These are phyloP conservation scores for Petaurus breviceps DNA, from an alignment of 2,113 vertebrate genomes.

Conservation along the genomic window DNA sequence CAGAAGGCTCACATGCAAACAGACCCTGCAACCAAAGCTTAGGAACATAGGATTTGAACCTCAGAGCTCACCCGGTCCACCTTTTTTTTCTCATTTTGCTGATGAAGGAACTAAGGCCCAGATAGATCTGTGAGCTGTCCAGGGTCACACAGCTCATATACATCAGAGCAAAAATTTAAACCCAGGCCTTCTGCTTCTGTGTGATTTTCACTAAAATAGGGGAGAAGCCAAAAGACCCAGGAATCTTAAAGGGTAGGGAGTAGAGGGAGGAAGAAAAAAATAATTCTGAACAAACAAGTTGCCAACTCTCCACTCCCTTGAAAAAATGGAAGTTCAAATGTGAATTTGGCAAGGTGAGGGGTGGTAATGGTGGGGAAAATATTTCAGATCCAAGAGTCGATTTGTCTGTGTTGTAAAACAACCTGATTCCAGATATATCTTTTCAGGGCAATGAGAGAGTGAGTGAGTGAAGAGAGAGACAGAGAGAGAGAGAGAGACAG, in stretches of 20 bases:
- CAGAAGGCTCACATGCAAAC: constrained; percentile 5
- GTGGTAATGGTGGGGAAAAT: background rate
- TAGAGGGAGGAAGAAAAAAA: background rate
- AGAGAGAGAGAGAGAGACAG: too few relatives aligned
- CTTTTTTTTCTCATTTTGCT: background rate
- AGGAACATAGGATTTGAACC: background rate
- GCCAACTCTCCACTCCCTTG: background rate
- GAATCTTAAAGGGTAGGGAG: background rate
- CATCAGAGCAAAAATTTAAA: background rate
- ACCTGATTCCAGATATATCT: background rate
- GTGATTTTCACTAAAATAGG: background rate
- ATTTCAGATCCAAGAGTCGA: background rate
- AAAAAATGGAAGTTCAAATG: constrained; percentile 2
- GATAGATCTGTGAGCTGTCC: background rate
- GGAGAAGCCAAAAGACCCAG: constrained; percentile 2
- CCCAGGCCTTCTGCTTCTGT: background rate
- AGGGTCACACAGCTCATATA: background rate
- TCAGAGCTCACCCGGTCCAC: background rate
- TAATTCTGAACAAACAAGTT: constrained; percentile 18
- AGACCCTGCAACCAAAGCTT: background rate
- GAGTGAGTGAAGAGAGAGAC: too few relatives aligned
- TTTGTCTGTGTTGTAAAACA: background rate
- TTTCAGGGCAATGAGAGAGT: background rate
- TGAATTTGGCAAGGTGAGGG: background rate
- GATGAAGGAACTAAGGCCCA: background rate